A percentile compares a stretch with the other conserved stretches of the same genome.
These are phyloP conservation scores for Drosophila sp. DNA, from an alignment of 1,140 invertebrate genomes.

Conservation along the genomic window DNA sequence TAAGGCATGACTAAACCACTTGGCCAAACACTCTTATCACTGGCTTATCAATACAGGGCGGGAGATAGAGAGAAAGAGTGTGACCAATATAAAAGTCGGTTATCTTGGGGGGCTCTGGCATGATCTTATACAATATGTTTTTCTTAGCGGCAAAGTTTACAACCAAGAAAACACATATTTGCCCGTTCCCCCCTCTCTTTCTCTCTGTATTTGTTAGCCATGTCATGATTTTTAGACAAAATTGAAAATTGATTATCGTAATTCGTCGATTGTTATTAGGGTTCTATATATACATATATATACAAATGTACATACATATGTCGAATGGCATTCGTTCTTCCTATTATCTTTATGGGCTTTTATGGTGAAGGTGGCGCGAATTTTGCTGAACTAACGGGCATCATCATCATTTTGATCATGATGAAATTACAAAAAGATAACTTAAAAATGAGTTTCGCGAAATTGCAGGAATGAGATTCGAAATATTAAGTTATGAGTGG, in stretches of 20 bases:
- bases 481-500: not conserved
- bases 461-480: not conserved
- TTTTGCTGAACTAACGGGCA: not conserved
- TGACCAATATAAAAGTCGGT: constrained; percentile 4
- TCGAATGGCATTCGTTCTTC: not conserved
- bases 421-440: not conserved
- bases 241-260: constrained; percentile 2
- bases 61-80: not conserved
- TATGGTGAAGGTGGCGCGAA: not conserved
- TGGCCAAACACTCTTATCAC: constrained; percentile 2
- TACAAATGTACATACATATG: not conserved
- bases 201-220: not conserved
- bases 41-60: not conserved
- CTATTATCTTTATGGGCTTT: not conserved
- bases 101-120: constrained; percentile 5
- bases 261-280: not conserved
- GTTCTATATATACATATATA: not conserved
- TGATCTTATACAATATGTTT: constrained; percentile 10
- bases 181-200: not conserved
- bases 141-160: not conserved
- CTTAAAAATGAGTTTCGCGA: not conserved
- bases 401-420: not conserved
- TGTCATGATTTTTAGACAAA: constrained; percentile 3
- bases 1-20: constrained; percentile 1
- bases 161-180: not conserved